A percentile compares a stretch with the other conserved stretches of the same genome.
Conservation (phyloP, 2,113 vertebrate species). For the Oplegnathus fasciatus region DNA sequence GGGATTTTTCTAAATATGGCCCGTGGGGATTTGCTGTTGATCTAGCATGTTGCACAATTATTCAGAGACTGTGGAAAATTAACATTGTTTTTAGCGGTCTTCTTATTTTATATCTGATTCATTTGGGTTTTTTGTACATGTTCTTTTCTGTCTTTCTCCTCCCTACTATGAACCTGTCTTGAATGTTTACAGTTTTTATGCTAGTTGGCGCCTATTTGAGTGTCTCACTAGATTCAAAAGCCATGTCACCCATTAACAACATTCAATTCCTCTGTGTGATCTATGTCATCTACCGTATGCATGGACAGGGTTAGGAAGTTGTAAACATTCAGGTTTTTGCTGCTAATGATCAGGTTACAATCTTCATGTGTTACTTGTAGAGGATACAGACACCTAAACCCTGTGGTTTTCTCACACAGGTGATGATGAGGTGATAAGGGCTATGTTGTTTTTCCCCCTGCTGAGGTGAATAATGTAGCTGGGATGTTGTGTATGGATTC, state of each 20-base stretch:
- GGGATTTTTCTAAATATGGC: conserved; percentile 35
- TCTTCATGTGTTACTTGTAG: conserved; percentile 10
- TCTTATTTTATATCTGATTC: not conserved
- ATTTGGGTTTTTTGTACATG: not conserved
- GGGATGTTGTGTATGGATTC: conserved; percentile 14
- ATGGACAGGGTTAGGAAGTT: conserved; percentile 24
- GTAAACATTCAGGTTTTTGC: conserved; percentile 36
- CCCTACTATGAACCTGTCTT: not conserved
- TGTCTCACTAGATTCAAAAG: conserved; percentile 8
- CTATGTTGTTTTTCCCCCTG: not conserved
- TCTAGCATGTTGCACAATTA: conserved; percentile 33
- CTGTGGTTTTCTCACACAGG: conserved; percentile 30
- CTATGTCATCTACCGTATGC: not conserved
- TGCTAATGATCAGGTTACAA: conserved; percentile 38
- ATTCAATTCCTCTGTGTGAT: not conserved
- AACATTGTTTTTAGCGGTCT: not conserved
- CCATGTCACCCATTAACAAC: conserved; percentile 14
- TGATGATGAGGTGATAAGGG: conserved; percentile 35
- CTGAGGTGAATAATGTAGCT: conserved; percentile 20
- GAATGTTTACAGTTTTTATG: conserved; percentile 1
- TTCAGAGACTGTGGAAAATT: not conserved
- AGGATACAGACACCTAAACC: conserved; percentile 24
- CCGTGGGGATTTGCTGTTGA: conserved; percentile 56
- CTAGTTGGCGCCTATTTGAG: conserved; percentile 5
- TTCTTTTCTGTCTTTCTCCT: not conserved